Percentiles rank a stretch among this genome's conserved stretches.
Conservation (phyloP, 1,140 invertebrate species). For the Lanistes nyassanus region DNA sequence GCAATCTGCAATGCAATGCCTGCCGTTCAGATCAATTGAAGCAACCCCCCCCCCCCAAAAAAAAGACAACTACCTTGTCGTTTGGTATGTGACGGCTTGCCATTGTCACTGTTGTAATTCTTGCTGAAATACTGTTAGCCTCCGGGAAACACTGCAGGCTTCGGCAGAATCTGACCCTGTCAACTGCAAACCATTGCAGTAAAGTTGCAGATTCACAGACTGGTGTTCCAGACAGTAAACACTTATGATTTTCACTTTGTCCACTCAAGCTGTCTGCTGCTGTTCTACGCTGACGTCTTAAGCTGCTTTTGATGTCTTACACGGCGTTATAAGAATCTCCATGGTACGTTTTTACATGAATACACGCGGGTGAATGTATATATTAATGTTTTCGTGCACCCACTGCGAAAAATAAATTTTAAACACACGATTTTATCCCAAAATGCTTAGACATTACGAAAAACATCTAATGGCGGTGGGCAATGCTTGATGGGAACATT, state of each 20-base stretch:
- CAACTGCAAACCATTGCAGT: constrained; percentile 18
- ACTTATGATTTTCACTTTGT: constrained; percentile 1
- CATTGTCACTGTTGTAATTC: constrained; percentile 22
- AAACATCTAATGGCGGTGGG: constrained; percentile 18
- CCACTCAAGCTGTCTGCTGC: constrained; percentile 20
- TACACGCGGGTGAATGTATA: too few species aligned
- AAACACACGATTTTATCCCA: too few species aligned
- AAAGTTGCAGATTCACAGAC: constrained; percentile 13
- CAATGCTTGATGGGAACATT: constrained; percentile 24
- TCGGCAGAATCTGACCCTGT: constrained; percentile 7
- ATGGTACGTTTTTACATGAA: too few species aligned
- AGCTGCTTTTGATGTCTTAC: constrained; percentile 11
- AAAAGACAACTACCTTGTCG: constrained; percentile 49
- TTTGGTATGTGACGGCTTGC: constrained; percentile 47
- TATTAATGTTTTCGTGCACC: too few species aligned
- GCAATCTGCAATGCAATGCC: too few species aligned
- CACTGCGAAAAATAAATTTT: too few species aligned
- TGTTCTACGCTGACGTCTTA: constrained; percentile 21
- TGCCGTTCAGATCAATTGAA: too few species aligned
- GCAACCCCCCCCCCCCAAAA: too few species aligned
- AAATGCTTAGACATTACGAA: too few species aligned
- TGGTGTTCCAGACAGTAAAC: constrained; percentile 4
- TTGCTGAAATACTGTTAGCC: not conserved
- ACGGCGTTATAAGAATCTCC: too few species aligned
- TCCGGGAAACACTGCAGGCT: not conserved